phyloP scores from a whole-genome alignment of 2,113 vertebrate genomes.

The Ovis canadensis region DNA sequence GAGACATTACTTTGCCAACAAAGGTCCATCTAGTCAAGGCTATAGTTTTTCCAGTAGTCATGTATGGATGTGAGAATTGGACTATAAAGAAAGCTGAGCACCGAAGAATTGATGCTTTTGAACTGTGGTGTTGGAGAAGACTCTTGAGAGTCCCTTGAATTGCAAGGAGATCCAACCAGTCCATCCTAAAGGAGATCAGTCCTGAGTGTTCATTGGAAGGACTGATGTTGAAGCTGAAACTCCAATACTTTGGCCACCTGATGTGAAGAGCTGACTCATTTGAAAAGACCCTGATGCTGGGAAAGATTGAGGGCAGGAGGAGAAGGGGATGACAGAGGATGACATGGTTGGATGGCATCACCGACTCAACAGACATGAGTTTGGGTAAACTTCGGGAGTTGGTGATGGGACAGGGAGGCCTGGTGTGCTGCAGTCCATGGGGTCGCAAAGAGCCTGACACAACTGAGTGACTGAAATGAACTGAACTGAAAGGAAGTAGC shows the following conservation, averaged over 20 bases:
- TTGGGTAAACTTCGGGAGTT: not conserved
- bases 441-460: not conserved
- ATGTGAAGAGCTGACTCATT: not conserved
- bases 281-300: not conserved
- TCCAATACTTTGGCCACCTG: not conserved
- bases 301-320: not conserved
- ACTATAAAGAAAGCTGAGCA: not conserved
- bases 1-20: not conserved
- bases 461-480: not conserved
- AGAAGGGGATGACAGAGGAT: not conserved
- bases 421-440: not conserved
- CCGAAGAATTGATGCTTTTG: not conserved
- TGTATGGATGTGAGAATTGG: not conserved
- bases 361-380: not conserved
- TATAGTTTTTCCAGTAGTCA: not conserved
- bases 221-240: not conserved
- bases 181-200: not conserved
- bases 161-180: not conserved
- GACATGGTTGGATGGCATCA: not conserved
- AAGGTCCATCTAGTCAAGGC: not conserved
- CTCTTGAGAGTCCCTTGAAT: not conserved
- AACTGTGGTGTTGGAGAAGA: not conserved
- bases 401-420: not conserved
- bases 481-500: not conserved
- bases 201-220: not conserved